phyloP scores from a whole-genome alignment of 2,797 vertebrate species.

The Natrix natrix region DNA sequence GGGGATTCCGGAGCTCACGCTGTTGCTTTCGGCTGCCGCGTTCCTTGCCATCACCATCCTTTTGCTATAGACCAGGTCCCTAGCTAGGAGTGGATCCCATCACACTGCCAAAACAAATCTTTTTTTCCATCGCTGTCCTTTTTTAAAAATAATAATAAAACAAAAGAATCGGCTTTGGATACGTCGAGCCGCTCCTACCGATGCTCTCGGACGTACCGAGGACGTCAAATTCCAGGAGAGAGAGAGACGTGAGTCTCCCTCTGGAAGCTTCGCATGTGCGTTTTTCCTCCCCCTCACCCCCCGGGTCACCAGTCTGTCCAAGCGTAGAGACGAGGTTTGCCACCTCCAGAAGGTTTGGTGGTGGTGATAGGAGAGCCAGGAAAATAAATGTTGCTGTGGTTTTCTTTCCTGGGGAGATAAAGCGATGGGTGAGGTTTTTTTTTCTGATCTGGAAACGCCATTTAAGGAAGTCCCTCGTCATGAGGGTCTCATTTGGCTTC shows the following conservation, averaged over 20 bases:
- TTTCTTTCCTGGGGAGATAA: too few relatives aligned
- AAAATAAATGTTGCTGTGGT: not conserved
- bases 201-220: too few relatives aligned
- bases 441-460: not conserved
- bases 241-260: not conserved
- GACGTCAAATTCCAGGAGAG: not conserved
- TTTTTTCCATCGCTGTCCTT: not conserved
- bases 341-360: not conserved
- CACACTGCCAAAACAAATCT: not conserved
- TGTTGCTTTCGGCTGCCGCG: not conserved
- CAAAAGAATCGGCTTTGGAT: not conserved
- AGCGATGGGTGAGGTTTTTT: not conserved
- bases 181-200: not conserved
- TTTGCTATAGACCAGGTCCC: constrained; percentile 3
- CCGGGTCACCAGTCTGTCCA: not conserved
- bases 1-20: not conserved
- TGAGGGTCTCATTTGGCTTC: not conserved
- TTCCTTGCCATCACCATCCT: not conserved
- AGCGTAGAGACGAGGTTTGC: not conserved
- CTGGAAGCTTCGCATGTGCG: not conserved
- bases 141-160: too few relatives aligned
- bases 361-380: not conserved
- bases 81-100: not conserved
- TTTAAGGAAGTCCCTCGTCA: not conserved
- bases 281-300: not conserved